Evolutionary conservation across 2,888 invertebrate species (phyloP).

Genomic region (Drosophila mimetica): DNA sequence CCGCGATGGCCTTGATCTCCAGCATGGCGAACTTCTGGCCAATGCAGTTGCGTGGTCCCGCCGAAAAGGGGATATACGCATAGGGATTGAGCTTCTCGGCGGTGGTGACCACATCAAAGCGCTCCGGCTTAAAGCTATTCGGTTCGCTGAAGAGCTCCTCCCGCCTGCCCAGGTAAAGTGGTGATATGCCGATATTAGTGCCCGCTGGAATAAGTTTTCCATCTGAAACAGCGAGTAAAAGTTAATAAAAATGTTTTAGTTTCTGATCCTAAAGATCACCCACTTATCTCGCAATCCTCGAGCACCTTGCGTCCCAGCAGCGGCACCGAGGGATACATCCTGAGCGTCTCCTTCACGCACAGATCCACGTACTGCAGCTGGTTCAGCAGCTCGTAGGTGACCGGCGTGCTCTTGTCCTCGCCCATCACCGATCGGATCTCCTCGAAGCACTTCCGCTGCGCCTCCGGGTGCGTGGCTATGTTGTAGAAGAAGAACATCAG

Average conservation of each 20-base stretch:
- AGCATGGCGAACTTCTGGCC: constrained; percentile 84
- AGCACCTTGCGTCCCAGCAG: constrained; percentile 81
- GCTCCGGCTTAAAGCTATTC: constrained; percentile 82
- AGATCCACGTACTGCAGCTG: constrained; percentile 82
- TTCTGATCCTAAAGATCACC: neutral
- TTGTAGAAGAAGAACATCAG: constrained; percentile 85
- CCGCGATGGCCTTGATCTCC: constrained; percentile 82
- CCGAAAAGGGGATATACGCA: constrained; percentile 84
- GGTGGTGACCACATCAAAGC: constrained; percentile 80
- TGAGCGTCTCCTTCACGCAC: constrained; percentile 83
- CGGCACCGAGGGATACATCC: constrained; percentile 83
- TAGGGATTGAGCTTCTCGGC: constrained; percentile 82
- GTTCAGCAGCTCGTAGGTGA: constrained; percentile 81
- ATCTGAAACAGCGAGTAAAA: constrained; percentile 62
- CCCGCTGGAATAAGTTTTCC: constrained; percentile 83
- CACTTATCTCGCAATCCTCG: constrained; percentile 83
- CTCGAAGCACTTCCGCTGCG: constrained; percentile 85
- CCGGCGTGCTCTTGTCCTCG: constrained; percentile 73
- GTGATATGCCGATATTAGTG: constrained; percentile 82
- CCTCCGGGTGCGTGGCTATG: constrained; percentile 84
- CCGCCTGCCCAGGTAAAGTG: constrained; percentile 78
- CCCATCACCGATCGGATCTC: constrained; percentile 84
- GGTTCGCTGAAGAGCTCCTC: constrained; percentile 80
- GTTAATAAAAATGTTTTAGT: no score
- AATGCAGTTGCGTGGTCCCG: constrained; percentile 84